Percentiles rank a stretch among this genome's conserved stretches.
Conservation (phyloP, 2,888 invertebrate species). For the Lasioglossum lativentre region DNA sequence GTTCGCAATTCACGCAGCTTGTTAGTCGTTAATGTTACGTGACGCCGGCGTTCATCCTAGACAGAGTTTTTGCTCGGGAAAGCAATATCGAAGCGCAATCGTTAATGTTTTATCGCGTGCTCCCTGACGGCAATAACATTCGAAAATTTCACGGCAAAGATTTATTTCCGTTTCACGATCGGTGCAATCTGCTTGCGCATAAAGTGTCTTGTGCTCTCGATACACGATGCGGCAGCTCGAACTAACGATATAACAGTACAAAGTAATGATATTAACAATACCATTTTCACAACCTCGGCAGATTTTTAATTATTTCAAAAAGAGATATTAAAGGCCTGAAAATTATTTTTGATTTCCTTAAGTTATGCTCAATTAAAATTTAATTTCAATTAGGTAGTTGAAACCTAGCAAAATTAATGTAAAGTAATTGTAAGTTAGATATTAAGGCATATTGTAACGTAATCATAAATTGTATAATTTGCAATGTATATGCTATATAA, state of each 20-base stretch:
- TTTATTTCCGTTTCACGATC: conserved; percentile 47
- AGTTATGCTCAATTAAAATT: too few species aligned
- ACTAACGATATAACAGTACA: background rate
- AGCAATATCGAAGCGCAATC: conserved; percentile 51
- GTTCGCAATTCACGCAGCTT: conserved; percentile 54
- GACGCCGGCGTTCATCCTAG: conserved; percentile 19
- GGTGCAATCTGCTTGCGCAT: conserved; percentile 1
- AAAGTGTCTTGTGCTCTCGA: background rate
- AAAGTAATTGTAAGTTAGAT: too few species aligned
- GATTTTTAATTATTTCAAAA: background rate
- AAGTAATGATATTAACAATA: background rate
- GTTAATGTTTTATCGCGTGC: conserved; percentile 65
- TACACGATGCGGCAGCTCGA: background rate
- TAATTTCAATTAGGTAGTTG: too few species aligned
- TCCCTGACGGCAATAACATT: conserved; percentile 13
- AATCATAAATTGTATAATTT: too few species aligned
- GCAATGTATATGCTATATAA: too few species aligned
- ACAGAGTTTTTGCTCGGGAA: conserved; percentile 7
- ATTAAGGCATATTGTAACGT: too few species aligned
- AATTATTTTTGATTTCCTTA: too few species aligned
- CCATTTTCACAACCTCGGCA: background rate
- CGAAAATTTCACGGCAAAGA: conserved; percentile 50
- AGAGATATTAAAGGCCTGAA: too few species aligned
- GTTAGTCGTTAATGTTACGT: conserved; percentile 58
- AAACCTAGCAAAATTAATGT: too few species aligned